Evolutionary conservation across 1,140 invertebrate species (phyloP), one percentile per base, ranked within the genome.

Genomic region (Ditylenchus dipsaci): DNA sequence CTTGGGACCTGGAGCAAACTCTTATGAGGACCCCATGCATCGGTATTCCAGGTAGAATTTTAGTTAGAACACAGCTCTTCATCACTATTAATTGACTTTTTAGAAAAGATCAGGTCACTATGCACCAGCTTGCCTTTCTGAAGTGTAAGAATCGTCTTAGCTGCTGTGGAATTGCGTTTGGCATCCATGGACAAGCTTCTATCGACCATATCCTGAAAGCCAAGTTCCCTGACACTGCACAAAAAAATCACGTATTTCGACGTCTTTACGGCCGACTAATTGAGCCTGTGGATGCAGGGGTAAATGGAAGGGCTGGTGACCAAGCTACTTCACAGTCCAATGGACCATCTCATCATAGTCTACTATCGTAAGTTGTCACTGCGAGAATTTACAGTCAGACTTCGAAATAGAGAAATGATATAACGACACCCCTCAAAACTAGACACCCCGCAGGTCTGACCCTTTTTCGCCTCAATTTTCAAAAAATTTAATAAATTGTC

Each of bases 111-210:
- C n/a, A 19, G 5, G 21, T 30, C 1, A 61, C 29, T 5, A 61
- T 61, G 59, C n/a, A 33, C 8, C 19, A 19, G 3, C n/a, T 61
- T 3, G 59, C 3, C 19, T 19, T 21, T 8, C 26, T 61, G 3
- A 61, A 19, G 27, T 30, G 29, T 29, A n/a, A n/a, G n/a, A 38
- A 26, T 8, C 65, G 68, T 59, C 42, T 67, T 15, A 38, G 23
- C 27, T 43, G 47, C 26, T 53, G 63, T 17, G 68, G 68, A 23
- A 33, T 70, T n/a, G 61, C 60, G 15, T 70, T 65, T 47, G 63
- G 27, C 19, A 17, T 67, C 7, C 49, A 67, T 30, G 68, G 60
- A 5, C 27, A 29, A n/a, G 47, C 23, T 17, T 56, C 68, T 26
- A 70, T 70, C 43, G 43, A 23, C 33, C 57, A 58, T 42, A 61